Percentiles rank a stretch among this genome's conserved stretches.
Conservation (phyloP, 2,113 vertebrate species). For the Otolemur garnettii region DNA sequence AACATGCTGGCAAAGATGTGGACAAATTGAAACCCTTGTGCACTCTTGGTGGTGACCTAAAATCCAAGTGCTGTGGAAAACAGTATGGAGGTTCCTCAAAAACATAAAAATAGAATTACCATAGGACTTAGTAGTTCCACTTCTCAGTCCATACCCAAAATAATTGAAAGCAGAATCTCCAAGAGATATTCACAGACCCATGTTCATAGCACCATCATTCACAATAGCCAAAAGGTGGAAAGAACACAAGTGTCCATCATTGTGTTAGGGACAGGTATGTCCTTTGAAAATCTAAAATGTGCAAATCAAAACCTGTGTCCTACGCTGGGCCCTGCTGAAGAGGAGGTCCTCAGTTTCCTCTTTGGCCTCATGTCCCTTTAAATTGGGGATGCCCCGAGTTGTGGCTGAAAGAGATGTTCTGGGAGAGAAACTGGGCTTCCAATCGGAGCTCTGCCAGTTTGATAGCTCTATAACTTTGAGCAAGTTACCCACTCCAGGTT, state of each 20-base stretch:
- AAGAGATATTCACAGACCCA: not conserved
- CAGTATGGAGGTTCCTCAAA: not conserved
- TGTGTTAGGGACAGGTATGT: not conserved
- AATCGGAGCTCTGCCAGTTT: not conserved
- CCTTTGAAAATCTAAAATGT: not conserved
- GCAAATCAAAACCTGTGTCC: fast-evolving
- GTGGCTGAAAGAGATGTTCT: not conserved
- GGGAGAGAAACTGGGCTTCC: not conserved
- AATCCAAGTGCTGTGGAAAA: not conserved
- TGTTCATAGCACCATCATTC: not conserved
- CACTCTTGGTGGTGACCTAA: not conserved
- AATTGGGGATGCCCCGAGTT: not conserved
- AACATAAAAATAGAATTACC: not conserved
- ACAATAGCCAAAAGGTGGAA: not conserved
- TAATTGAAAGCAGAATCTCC: not conserved
- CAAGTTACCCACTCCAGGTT: fast-evolving
- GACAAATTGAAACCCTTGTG: not conserved
- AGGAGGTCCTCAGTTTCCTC: not conserved
- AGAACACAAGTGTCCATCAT: not conserved
- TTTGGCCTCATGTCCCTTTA: not conserved
- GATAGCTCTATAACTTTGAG: not conserved
- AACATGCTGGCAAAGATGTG: not conserved
- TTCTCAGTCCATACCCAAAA: not conserved
- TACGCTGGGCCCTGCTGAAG: not conserved
- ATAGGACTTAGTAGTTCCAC: not conserved